These are phyloP conservation scores for Chelon labrosus DNA, from an alignment of 2,797 vertebrate genomes.

Conservation along the genomic window DNA sequence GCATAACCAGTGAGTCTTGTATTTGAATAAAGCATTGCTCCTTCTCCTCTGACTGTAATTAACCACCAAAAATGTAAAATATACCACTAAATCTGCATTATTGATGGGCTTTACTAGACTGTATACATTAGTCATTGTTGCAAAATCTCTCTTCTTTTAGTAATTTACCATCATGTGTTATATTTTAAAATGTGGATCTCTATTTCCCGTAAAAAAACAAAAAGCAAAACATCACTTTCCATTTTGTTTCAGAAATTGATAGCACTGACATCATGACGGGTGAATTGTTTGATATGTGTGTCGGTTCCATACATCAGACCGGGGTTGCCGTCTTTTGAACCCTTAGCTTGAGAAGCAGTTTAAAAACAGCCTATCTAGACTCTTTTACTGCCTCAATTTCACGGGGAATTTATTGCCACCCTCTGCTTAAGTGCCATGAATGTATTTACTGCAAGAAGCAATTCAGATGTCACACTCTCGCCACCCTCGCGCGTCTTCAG, in stretches of 20 bases:
- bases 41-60: too few relatives aligned
- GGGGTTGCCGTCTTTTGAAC: conserved; percentile 32
- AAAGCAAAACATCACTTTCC: background rate
- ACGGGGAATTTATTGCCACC: conserved; percentile 53
- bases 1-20: too few relatives aligned
- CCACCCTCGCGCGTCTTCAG: conserved; percentile 56
- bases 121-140: too few relatives aligned
- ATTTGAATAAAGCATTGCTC: too few relatives aligned
- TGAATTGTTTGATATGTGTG: background rate
- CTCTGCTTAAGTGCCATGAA: conserved; percentile 47
- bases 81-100: too few relatives aligned
- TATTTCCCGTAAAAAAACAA: background rate
- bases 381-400: conserved; percentile 53
- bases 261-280: background rate
- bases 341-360: conserved; percentile 9
- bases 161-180: too few relatives aligned
- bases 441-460: conserved; percentile 67
- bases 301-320: background rate
- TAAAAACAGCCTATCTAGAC: conserved; percentile 33
- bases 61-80: too few relatives aligned
- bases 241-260: background rate
- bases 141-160: too few relatives aligned
- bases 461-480: conserved; percentile 51
- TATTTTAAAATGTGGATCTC: background rate
- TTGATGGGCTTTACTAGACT: too few relatives aligned